These are phyloP conservation scores for Craseonycteris thonglongyai DNA, from an alignment of 2,113 vertebrate genomes.

Conservation along the genomic window DNA sequence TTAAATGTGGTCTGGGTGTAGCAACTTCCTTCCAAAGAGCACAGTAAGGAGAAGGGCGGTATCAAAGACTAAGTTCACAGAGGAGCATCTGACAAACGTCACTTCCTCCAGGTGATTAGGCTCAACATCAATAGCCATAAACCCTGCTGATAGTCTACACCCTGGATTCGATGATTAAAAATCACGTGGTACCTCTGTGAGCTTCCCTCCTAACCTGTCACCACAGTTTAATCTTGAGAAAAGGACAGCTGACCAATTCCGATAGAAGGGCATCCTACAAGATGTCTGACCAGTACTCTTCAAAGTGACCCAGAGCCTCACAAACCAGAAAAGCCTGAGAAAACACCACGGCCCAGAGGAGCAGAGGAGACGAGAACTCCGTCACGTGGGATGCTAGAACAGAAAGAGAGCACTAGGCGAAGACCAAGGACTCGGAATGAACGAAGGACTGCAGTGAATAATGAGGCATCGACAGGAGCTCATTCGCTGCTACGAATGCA, in stretches of 20 bases:
- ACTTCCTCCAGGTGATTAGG: too few species aligned
- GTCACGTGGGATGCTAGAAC: not conserved
- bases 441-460: not conserved
- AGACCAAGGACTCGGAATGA: not conserved
- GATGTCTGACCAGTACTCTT: not conserved
- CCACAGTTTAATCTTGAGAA: not conserved
- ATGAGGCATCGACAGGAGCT: too few species aligned
- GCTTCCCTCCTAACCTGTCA: not conserved
- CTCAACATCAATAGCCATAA: not conserved
- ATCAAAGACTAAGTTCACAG: not conserved
- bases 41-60: not conserved
- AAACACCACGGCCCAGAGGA: not conserved
- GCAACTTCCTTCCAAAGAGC: not conserved
- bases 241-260: not conserved
- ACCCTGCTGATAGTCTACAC: rapidly evolving
- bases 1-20: not conserved
- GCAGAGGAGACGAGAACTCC: too few species aligned
- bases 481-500: not conserved
- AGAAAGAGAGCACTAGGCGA: not conserved
- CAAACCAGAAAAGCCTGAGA: not conserved
- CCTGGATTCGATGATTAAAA: not conserved
- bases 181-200: not conserved
- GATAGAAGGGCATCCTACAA: too few species aligned
- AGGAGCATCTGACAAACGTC: not conserved
- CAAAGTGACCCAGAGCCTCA: not conserved